Base-by-base conservation (phyloP, 2,113 vertebrate species). In the Ochotona curzoniae region DNA sequence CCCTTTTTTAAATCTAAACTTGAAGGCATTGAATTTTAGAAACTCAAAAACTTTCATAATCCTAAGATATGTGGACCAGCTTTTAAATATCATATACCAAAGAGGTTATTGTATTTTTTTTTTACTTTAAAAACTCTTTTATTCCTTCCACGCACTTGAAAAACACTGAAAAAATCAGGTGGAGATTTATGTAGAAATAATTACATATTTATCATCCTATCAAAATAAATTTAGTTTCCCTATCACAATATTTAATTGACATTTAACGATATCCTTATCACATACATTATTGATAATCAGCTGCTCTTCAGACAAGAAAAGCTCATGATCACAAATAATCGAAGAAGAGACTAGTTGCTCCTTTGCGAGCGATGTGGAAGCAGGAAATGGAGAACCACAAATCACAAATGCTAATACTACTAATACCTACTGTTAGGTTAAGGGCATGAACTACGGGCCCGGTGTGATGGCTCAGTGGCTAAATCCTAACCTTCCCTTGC, bases 161-260 rank as follows among this genome's bases (percentile, higher is more conserved):
- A 91, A 88, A 91, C 71, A 32, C 8, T 57, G 47, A 95, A 91
- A 89, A 6, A 21, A 85, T 75, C 5, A 79, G 85, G 64, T 84
- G 54, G 71, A 95, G n/a, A 84, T 51, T 95, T 91, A 92, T 18
- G 7, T 83, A 5, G 60, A 90, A 81, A 89, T 92, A 91, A 87
- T 91, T 89, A 51, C 69, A 70, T 64, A 78, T 83, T 93, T 63
- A 94, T 91, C n/a, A 76, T 74, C 8, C 61, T 93, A 47, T 89
- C 13, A 47, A 69, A 83, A 69, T 91, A 26, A 70, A 79, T 71
- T 90, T 86, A 14, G 5, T 92, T 80, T 94, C 70, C 49, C 92
- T 90, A 95, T 95, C 81, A 96, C 15, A 90, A 74, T 73, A 73
- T 85, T 86, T 93, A 89, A 94, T 66, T 92, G 38, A 75, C 49